Conservation (phyloP, 2,113 vertebrate genomes). For the Malaclemys terrapin region DNA sequence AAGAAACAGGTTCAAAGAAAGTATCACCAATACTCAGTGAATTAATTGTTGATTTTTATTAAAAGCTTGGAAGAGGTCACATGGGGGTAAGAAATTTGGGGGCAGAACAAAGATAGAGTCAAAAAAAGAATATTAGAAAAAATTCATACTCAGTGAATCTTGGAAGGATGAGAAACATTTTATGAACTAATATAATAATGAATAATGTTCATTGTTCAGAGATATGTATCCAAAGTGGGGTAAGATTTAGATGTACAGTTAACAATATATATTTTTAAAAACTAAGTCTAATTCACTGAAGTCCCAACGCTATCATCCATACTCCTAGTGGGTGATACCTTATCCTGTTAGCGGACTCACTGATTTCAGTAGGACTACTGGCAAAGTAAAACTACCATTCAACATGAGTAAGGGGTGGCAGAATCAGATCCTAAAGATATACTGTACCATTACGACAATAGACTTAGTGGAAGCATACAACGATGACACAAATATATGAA, state of each 20-base stretch:
- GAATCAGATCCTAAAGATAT: background rate
- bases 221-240: background rate
- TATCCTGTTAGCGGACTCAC: background rate
- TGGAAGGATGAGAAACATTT: background rate
- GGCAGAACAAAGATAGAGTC: background rate
- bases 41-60: background rate
- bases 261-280: background rate
- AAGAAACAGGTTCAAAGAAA: background rate
- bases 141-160: background rate
- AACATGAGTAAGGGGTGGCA: background rate
- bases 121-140: background rate
- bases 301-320: background rate
- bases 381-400: background rate
- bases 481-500: background rate
- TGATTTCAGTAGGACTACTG: background rate
- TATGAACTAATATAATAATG: background rate
- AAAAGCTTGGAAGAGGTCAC: background rate
- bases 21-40: background rate
- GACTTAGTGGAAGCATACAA: background rate
- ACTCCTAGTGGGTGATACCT: background rate
- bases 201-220: background rate
- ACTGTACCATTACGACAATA: rapidly evolving
- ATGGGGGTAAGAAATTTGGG: background rate
- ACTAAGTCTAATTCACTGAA: background rate
- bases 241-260: background rate